Conservation (phyloP, 2,113 vertebrate species). For the Semnopithecus entellus region DNA sequence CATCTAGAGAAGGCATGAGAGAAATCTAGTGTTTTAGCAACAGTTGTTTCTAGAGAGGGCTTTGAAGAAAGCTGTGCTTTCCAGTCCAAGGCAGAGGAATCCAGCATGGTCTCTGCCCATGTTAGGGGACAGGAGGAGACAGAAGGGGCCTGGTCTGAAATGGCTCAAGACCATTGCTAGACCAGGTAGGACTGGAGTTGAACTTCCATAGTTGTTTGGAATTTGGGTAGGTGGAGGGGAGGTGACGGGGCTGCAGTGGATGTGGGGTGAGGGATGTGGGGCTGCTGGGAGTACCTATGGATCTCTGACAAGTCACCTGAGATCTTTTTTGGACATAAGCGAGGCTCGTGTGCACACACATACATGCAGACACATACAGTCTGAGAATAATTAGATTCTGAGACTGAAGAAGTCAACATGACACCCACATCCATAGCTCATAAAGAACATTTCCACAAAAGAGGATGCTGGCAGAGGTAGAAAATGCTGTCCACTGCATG, state of each 20-base stretch:
- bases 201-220: background rate
- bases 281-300: background rate
- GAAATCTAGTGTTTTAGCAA: background rate
- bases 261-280: rapidly evolving
- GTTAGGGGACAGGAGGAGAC: background rate
- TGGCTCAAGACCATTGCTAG: background rate
- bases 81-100: background rate
- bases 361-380: background rate
- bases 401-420: background rate
- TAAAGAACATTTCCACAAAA: background rate
- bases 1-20: background rate
- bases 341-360: background rate
- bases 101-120: background rate
- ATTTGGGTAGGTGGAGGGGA: background rate
- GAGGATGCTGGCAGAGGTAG: background rate
- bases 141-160: background rate
- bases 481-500: rapidly evolving
- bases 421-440: background rate
- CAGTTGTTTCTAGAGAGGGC: background rate
- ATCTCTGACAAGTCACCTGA: background rate
- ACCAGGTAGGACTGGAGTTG: background rate
- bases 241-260: background rate
- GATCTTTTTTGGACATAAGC: background rate
- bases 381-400: background rate
- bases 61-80: background rate